Evolutionary conservation across 1,140 invertebrate genomes (phyloP), one percentile per base, ranked within the genome.

Genomic region (Augochlora pura): DNA sequence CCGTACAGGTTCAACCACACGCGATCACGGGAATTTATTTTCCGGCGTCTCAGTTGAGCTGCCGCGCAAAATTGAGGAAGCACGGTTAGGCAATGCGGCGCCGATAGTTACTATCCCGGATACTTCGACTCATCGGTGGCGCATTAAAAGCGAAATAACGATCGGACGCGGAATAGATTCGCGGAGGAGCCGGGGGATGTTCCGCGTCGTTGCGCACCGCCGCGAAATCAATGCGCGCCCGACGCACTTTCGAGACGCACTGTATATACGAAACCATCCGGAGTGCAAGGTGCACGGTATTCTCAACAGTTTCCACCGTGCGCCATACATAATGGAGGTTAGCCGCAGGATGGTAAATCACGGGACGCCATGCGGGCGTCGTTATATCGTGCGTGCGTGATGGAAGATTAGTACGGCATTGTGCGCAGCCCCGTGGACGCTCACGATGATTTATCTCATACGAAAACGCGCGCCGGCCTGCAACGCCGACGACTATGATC

Each of bases 331-430:
- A 92, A 92, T 92, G 90, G 91, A 92, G 91, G 91, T 91, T 92
- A 92, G 91, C 91, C 91, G 87, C 91, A 92, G 89, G 91, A 90
- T 91, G 90, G 91, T 92, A 92, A 92, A 92, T 92, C 91, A 92
- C 91, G 85, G 86, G 90, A 92, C 91, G 91, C 90, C 90, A 92
- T 92, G 91, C 91, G 91, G 91, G 91, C 90, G 91, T 92, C 91
- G 91, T 91, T 92, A 92, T 92, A 91, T 92, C 90, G 89, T 91
- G 88, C 91, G 88, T 91, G 87, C 88, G 91, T 92, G 91, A 92
- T 92, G 91, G 91, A 91, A 92, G 91, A 92, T 92, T 92, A 91
- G 91, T 92, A 90, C 89, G 87, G 90, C 88, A 92, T 92, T 92
- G 91, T 92, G 89, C 90, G 88, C n/a, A 91, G 90, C 89, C 88